Conservation (phyloP, 2,797 vertebrate species). For the Rhinatrema bivittatum region DNA sequence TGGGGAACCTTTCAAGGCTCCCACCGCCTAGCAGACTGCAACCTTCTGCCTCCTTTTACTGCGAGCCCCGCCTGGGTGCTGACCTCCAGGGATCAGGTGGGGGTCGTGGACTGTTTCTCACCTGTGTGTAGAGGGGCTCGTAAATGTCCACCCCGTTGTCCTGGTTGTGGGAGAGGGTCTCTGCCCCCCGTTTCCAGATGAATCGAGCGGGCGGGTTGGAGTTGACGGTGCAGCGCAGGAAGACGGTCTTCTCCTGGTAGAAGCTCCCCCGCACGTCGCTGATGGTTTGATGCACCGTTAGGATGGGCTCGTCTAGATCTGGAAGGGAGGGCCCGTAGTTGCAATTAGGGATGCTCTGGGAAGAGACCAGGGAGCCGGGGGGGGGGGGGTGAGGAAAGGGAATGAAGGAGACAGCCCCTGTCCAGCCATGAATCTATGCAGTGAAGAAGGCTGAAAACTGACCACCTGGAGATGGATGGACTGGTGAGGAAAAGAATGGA, state of each 20-base stretch:
- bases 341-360: constrained; percentile 12
- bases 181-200: constrained; percentile 87
- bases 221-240: constrained; percentile 93
- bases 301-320: constrained; percentile 87
- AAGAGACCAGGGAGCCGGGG: fast-evolving
- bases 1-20: too few species aligned
- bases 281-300: constrained; percentile 94
- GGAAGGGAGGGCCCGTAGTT: constrained; percentile 31
- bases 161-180: constrained; percentile 84
- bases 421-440: background rate
- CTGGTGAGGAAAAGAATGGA: too few species aligned
- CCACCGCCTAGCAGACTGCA: too few species aligned
- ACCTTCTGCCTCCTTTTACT: too few species aligned
- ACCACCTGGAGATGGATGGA: too few species aligned
- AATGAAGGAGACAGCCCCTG: background rate
- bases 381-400: fast-evolving
- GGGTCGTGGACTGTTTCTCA: too few species aligned
- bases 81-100: too few species aligned
- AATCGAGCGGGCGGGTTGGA: constrained; percentile 94
- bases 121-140: constrained; percentile 95
- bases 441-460: background rate
- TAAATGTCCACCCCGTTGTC: constrained; percentile 97
- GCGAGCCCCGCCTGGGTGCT: too few species aligned
- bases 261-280: constrained; percentile 91
- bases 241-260: constrained; percentile 97